A percentile compares a stretch with the other conserved stretches of the same genome.
phyloP scores from a whole-genome alignment of 2,113 vertebrate species.

The Python bivittatus region DNA sequence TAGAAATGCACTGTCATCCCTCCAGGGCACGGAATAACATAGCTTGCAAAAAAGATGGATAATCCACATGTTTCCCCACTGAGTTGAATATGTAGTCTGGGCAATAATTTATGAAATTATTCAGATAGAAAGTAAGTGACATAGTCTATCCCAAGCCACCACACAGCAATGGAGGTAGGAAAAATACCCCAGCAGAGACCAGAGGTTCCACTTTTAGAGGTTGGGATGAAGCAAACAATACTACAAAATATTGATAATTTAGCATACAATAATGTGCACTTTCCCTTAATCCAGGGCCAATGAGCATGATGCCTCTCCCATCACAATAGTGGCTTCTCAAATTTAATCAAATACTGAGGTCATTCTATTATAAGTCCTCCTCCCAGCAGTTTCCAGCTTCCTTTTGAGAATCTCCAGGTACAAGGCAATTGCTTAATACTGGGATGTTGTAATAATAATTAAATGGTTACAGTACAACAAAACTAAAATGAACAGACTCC shows the following conservation, averaged over 20 bases:
- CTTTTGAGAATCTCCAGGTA: neutral
- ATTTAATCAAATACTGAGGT: constrained; percentile 55
- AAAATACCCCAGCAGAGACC: neutral
- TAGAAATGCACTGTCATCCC: constrained; percentile 58
- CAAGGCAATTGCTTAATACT: neutral
- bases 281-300: constrained; percentile 60
- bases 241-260: constrained; percentile 69
- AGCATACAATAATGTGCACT: constrained; percentile 70
- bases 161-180: constrained; percentile 42
- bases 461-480: neutral
- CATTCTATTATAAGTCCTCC: constrained; percentile 29
- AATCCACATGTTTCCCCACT: accelerated
- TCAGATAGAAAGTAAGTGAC: neutral
- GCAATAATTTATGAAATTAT: constrained; percentile 39
- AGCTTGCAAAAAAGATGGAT: constrained; percentile 33
- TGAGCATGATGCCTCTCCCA: constrained; percentile 57
- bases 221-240: constrained; percentile 20
- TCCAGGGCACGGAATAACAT: neutral
- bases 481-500: neutral
- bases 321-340: constrained; percentile 38
- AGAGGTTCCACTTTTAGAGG: neutral
- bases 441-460: neutral
- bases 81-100: constrained; percentile 8
- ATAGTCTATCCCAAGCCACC: constrained; percentile 21
- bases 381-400: neutral